Evolutionary conservation across 2,888 invertebrate species (phyloP), one percentile per base, ranked within the genome.

Genomic region (Phrixothrix hirtus): DNA sequence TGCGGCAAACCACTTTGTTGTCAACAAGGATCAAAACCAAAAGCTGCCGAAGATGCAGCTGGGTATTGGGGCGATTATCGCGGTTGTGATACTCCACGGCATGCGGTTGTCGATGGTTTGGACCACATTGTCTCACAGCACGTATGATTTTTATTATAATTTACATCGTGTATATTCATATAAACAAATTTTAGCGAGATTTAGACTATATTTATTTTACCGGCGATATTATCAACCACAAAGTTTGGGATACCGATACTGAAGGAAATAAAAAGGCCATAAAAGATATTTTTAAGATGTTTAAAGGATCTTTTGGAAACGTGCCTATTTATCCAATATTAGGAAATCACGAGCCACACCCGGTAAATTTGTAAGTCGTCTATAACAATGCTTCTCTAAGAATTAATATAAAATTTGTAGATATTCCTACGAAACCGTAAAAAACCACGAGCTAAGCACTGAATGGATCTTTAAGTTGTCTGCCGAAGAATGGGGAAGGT

Each of bases 171-270:
- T n/a, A 86, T 42, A 75, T 82, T 49, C 92, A 92, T 66, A 92
- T 92, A 69, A 75, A 83, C 4, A 17, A 14, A 12, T 37, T 37
- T 17, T 25, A 50, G 50, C 10, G 84, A 26, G 77, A 85, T 25
- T 75, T 85, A 11, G 85, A 86, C 58, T 80, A 81, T 16, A 78
- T 95, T 4, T 87, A 92, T 64, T 89, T 89, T 72, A 90, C 94
- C 12, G 95, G 95, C 1, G 95, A 95, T 69, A 81, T 91, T 2
- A 83, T 93, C 32, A 87, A 92, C 63, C 95, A 95, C 68, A 86
- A 87, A 56, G 82, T 92, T n/a, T 95, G 95, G 95, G 84, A 85
- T 60, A 94, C 93, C 1, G 82, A 85, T 0, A 75, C 79, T 26
- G 77, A 81, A 34, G 76, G 81, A 58, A 92, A 92, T 64, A 74